Base-by-base conservation (phyloP, 2,888 invertebrate genomes). In the Falcaria lacertinaria region DNA sequence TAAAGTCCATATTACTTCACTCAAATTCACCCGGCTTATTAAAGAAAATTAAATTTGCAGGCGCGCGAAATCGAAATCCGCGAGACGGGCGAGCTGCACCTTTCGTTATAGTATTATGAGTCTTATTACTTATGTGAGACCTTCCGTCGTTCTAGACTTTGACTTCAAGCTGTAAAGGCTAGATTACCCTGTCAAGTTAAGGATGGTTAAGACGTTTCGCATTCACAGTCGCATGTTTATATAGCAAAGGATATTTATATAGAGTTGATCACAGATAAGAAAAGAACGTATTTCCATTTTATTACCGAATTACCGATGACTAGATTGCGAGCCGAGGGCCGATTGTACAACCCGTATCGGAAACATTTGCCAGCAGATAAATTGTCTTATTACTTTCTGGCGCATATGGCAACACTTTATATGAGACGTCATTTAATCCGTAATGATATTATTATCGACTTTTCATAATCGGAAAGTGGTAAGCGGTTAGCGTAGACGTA, bases 281-380 rank as follows among this genome's bases (percentile, higher is more conserved):
- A 52, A 67, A 66, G 80, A 82, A 72, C 75, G 84, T 86, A 88
- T 90, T 89, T 87, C 88, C 89, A 86, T 89, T 90, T 90, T 90
- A 90, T 90, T 89, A 88, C 89, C 86, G 88, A 89, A 89, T 89
- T 89, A 87, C 89, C 89, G 90, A 90, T 90, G 80, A 77, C 17
- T 64, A 78, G 89, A 89, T 89, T 72, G 74, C 55, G 64, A 57
- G 14, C 14, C 57, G 64, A 56, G 72, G 57, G 65, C 58, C 77
- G 87, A 87, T 87, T 83, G 81, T 76, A 63, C 45, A 57, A 52
- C 47, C 60, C 64, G 70, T 81, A 86, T 87, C 87, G 68, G 58
- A 74, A n/a, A 77, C 80, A 80, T 82, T 83, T 80, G 83, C 85
- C 83, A 85, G 79, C 80, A 80, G 74, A 82, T 82, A 81, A n/a